Conservation (phyloP, 92 coral and sea anemone species). For the Scolanthus callimorphus region DNA sequence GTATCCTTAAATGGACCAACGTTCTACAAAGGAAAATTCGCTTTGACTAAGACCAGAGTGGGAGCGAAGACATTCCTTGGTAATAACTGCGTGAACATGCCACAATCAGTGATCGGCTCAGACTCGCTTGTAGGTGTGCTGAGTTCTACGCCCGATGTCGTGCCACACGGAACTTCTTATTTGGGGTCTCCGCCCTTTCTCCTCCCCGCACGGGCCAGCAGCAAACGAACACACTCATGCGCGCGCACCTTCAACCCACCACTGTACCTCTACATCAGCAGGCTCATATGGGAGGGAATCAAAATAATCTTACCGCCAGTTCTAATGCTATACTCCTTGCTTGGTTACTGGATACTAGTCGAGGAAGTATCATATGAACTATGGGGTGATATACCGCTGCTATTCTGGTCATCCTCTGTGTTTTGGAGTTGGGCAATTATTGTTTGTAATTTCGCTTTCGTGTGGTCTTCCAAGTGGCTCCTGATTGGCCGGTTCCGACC, state of each 20-base stretch:
- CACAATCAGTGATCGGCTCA: constrained; percentile 2
- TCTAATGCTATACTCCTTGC: not conserved
- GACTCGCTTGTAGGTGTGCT: constrained; percentile 6
- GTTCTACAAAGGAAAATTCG: constrained; percentile 1
- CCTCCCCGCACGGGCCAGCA: constrained; percentile 7
- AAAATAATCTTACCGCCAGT: constrained; percentile 2
- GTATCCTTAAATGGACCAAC: constrained; percentile 10
- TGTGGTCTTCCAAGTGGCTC: constrained; percentile 3
- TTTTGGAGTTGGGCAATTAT: not conserved
- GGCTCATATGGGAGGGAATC: constrained; percentile 8
- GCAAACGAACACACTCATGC: not conserved
- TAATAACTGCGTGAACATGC: not conserved
- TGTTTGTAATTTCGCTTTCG: not conserved
- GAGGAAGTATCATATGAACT: constrained; percentile 2
- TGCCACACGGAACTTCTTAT: not conserved
- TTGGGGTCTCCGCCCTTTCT: constrained; percentile 10
- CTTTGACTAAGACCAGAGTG: not conserved
- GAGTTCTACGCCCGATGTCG: constrained; percentile 15
- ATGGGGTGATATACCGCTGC: not conserved
- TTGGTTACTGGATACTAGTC: constrained; percentile 3
- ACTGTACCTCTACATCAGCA: constrained; percentile 4
- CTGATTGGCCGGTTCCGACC: constrained; percentile 18
- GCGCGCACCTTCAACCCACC: constrained; percentile 22
- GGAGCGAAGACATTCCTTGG: constrained; percentile 13
- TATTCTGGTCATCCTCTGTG: constrained; percentile 5